Conservation (phyloP, 2,888 invertebrate genomes). For the Patella depressa region DNA sequence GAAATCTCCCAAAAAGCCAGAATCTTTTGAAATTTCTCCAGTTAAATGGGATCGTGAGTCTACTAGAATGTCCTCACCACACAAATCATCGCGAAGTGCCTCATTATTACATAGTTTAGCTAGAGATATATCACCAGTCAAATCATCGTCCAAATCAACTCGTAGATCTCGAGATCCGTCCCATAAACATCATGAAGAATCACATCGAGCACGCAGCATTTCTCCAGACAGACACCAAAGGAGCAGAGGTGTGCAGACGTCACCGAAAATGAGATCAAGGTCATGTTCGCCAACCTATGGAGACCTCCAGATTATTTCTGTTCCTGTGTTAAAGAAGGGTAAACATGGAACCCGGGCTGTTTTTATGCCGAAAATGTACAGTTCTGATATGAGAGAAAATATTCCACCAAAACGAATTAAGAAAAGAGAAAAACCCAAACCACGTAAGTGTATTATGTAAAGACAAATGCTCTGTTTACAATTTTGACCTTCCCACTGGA, state of each 20-base stretch:
- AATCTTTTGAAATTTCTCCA: slow-evolving; percentile 10
- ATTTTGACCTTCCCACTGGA: too few species aligned
- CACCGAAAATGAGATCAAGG: background rate
- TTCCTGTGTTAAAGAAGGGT: background rate
- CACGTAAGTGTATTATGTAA: background rate
- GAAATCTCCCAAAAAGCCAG: background rate
- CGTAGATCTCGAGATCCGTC: background rate
- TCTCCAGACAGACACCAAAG: background rate
- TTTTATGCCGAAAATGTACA: background rate
- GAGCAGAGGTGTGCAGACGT: background rate
- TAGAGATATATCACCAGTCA: slow-evolving; percentile 3
- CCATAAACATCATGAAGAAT: background rate
- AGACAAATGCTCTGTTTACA: too few species aligned
- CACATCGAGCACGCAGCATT: background rate
- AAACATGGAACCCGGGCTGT: background rate
- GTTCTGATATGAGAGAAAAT: background rate
- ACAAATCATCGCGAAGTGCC: background rate
- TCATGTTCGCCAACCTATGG: background rate
- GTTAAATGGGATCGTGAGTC: slow-evolving; percentile 3
- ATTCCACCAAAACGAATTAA: background rate
- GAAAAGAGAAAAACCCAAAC: background rate
- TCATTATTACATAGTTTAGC: background rate
- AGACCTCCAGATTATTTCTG: background rate
- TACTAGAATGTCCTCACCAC: background rate
- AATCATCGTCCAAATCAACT: background rate